A percentile compares a stretch with the other conserved stretches of the same genome.
These are phyloP conservation scores for Triplophysa bombifrons DNA, from an alignment of 2,797 vertebrate species.

Conservation along the genomic window DNA sequence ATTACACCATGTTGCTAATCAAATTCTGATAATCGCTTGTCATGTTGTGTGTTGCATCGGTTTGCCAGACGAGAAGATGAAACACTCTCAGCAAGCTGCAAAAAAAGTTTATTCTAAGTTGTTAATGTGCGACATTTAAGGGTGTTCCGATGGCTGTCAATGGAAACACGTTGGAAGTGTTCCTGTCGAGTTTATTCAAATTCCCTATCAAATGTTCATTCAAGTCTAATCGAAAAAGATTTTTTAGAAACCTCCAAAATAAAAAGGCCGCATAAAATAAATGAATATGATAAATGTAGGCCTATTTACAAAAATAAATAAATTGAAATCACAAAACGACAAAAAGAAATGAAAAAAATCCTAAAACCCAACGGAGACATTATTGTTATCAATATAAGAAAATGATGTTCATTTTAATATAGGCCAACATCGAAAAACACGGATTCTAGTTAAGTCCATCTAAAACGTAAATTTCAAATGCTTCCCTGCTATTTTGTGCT, in stretches of 20 bases:
- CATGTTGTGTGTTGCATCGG: slow-evolving; percentile 38
- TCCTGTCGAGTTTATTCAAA: not conserved
- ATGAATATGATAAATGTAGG: not conserved
- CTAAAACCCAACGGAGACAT: not conserved
- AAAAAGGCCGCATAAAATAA: not conserved
- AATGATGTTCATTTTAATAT: slow-evolving; percentile 4
- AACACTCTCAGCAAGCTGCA: slow-evolving; percentile 36
- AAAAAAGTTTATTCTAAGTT: slow-evolving; percentile 35
- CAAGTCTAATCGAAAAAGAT: not conserved
- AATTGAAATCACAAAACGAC: no score
- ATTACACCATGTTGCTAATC: slow-evolving; percentile 63
- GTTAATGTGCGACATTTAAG: slow-evolving; percentile 24
- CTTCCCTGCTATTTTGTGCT: slow-evolving; percentile 55
- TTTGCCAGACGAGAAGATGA: slow-evolving; percentile 53
- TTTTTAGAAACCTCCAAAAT: not conserved
- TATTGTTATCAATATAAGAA: not conserved
- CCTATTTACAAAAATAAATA: no score
- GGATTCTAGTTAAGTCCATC: slow-evolving; percentile 30
- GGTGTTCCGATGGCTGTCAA: not conserved
- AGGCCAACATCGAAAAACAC: not conserved
- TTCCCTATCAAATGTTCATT: not conserved
- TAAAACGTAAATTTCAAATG: slow-evolving; percentile 58
- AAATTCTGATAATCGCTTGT: slow-evolving; percentile 52
- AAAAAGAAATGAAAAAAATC: no score
- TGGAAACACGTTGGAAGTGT: not conserved